Percentiles rank a stretch among this genome's conserved stretches.
Evolutionary conservation across 2,113 vertebrate species (phyloP).

Genomic region (Coryphaenoides rupestris): DNA sequence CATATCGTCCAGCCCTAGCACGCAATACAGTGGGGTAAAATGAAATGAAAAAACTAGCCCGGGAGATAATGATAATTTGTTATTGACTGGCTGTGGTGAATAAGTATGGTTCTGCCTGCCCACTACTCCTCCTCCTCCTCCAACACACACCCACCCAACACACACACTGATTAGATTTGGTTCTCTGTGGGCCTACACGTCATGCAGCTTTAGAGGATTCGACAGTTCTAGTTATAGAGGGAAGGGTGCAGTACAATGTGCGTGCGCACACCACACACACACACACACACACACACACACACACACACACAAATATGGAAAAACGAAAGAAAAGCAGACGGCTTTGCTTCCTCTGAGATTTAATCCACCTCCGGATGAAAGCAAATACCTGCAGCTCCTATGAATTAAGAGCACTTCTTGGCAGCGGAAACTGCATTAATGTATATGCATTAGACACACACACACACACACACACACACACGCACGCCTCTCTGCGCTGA

Average conservation of each 20-base stretch:
- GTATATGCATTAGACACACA: constrained; percentile 28
- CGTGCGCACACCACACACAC: constrained; percentile 15
- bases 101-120: constrained; percentile 14
- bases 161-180: constrained; percentile 56
- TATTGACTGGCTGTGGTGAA: constrained; percentile 48
- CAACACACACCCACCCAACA: constrained; percentile 9
- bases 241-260: constrained; percentile 25
- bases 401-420: constrained; percentile 54
- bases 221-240: constrained; percentile 51
- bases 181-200: constrained; percentile 37
- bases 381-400: constrained; percentile 63
- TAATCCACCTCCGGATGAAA: constrained; percentile 56
- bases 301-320: constrained; percentile 26
- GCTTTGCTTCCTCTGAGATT: constrained; percentile 57
- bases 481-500: not conserved
- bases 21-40: constrained; percentile 16
- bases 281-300: constrained; percentile 10
- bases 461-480: not conserved
- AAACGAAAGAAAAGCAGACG: constrained; percentile 44
- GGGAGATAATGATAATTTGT: constrained; percentile 45
- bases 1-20: constrained; percentile 16
- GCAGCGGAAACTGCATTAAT: constrained; percentile 51
- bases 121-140: constrained; percentile 9
- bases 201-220: constrained; percentile 47
- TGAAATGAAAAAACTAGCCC: constrained; percentile 37